These are phyloP conservation scores for Monochamus saltuarius DNA, from an alignment of 1,140 invertebrate species.

Conservation along the genomic window DNA sequence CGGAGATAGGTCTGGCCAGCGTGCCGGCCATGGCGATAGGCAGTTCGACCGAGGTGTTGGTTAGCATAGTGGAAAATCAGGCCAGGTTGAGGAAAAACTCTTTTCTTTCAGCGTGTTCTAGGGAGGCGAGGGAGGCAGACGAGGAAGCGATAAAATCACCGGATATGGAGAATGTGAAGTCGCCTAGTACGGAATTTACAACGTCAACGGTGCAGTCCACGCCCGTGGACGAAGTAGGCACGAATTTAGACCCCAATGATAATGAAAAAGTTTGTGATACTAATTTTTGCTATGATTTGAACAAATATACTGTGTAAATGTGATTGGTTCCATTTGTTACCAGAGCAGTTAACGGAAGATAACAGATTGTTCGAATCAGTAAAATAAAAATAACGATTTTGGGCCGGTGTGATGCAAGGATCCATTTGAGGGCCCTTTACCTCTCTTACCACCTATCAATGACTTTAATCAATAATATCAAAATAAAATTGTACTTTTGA, in stretches of 20 bases:
- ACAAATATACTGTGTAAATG: conserved; percentile 14
- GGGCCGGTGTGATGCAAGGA: too few relatives aligned
- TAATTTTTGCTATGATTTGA: background rate
- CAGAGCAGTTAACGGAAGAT: too few relatives aligned
- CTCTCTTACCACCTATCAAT: too few relatives aligned
- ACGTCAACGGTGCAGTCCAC: conserved; percentile 28
- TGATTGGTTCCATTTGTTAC: background rate
- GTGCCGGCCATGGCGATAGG: conserved; percentile 44
- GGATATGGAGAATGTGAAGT: conserved; percentile 34
- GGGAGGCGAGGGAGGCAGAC: background rate
- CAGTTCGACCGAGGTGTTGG: conserved; percentile 44
- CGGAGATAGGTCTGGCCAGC: conserved; percentile 34
- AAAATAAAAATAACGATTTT: too few relatives aligned
- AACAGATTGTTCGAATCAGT: too few relatives aligned
- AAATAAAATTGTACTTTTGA: too few relatives aligned
- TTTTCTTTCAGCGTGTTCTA: conserved; percentile 23
- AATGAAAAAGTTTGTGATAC: conserved; percentile 9
- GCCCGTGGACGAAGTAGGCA: conserved; percentile 1
- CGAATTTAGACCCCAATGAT: background rate
- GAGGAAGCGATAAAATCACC: conserved; percentile 24
- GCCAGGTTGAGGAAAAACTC: conserved; percentile 39
- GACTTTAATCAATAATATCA: too few relatives aligned
- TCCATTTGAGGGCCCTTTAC: too few relatives aligned
- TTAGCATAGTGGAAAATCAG: conserved; percentile 46
- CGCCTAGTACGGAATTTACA: conserved; percentile 43